phyloP scores from a whole-genome alignment of 2,797 vertebrate species.

The Hippoglossus hippoglossus region DNA sequence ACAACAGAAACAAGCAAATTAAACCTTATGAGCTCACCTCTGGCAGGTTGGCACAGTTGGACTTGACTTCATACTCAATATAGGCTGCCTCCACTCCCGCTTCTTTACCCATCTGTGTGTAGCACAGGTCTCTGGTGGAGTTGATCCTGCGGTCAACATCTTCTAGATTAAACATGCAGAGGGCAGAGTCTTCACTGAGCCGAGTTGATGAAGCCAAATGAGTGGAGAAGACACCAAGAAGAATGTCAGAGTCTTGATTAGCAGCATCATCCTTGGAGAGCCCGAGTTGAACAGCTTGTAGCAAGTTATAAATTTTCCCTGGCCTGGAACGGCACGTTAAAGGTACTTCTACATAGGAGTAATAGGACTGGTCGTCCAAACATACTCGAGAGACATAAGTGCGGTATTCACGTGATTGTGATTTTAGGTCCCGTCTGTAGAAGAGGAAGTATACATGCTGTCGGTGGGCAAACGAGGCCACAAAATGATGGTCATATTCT shows the following conservation, averaged over 20 bases:
- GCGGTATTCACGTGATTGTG: constrained; percentile 90
- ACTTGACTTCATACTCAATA: constrained; percentile 97
- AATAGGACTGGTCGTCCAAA: constrained; percentile 94
- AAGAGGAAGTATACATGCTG: constrained; percentile 95
- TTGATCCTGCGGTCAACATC: constrained; percentile 91
- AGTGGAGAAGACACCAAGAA: constrained; percentile 92
- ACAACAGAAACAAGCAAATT: neutral
- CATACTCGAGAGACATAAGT: constrained; percentile 95
- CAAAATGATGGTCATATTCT: constrained; percentile 97
- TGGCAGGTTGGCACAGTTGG: constrained; percentile 94
- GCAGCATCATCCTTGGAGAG: constrained; percentile 53
- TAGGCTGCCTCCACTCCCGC: constrained; percentile 89
- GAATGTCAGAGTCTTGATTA: constrained; percentile 75
- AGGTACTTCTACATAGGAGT: constrained; percentile 96
- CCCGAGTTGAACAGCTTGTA: constrained; percentile 92
- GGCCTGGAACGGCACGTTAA: constrained; percentile 87
- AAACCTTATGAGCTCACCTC: constrained; percentile 82
- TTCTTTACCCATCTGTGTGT: constrained; percentile 91
- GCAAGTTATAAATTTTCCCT: constrained; percentile 87
- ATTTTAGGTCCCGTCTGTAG: constrained; percentile 94
- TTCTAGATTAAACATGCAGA: constrained; percentile 91
- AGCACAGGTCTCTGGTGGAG: constrained; percentile 93
- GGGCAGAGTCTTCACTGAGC: constrained; percentile 90
- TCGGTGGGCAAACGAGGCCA: constrained; percentile 89
- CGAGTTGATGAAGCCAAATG: constrained; percentile 80